Base-by-base conservation (phyloP, 1,140 invertebrate genomes). In the Ceratitis capitata region DNA sequence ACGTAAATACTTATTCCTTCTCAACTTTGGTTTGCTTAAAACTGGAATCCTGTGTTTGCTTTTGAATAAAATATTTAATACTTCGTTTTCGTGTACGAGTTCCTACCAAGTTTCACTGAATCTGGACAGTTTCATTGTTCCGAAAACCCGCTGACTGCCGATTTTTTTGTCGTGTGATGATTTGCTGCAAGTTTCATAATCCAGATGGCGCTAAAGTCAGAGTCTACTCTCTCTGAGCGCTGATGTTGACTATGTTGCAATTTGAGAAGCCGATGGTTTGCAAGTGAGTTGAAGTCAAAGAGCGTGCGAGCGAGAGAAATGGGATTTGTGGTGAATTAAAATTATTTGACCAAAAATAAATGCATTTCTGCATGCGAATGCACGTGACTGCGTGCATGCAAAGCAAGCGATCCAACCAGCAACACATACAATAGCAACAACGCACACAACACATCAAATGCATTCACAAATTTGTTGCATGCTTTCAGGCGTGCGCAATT, bases 261-360 rank as follows among this genome's bases (percentile, higher is more conserved):
- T 12, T 7, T 19, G 61, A 69, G 61, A 35, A 0, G 29, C 14
- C 3, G 16, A 10, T 23, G 58, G 58, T 1, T 32, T 26, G 10
- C 9, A 0, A 9, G 10, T 3, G 7, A 29, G 29, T 35, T 45
- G 39, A 1, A 78, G 69, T 45, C 32, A 45, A 78, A 45, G 39
- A 78, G n/a, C 39, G 32, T 78, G 42, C 16, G 9, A 45, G 69
- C 12, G 69, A n/a, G 29, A 19, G 19, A 39, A 47, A 23, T 78
- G 69, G 39, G 39, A 78, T 26, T 78, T 6, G 26, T 78, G n/a
- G 69, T 39, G n/a, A 35, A 78, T 78, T 78, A 45, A 45, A 45
- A 26, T 78, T 78, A 47, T 45, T 78, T 47, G 39, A 78, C 69
- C 69, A 47, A 78, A 42, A 39, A 78, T 45, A 78, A 78, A 78